Evolutionary conservation across 2,797 vertebrate species (phyloP), one percentile per base, ranked within the genome.

Genomic region (Poecilia gillii): DNA sequence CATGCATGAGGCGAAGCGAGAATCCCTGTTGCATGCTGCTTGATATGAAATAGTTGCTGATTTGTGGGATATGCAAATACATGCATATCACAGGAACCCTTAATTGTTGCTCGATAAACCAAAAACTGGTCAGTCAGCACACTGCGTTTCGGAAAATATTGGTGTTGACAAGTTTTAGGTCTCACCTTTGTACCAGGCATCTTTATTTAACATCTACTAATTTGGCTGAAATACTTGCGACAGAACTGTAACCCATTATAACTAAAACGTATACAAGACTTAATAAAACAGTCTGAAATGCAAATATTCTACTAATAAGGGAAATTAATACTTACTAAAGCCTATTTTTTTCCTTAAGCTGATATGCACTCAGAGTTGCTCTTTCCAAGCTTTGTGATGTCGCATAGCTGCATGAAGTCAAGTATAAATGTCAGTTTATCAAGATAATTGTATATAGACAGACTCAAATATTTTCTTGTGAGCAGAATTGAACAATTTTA

Each of bases 21-120:
- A 78, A 25, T 80, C 46, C 25, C 43, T 72, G 41, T 74, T 87
- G 28, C 71, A 72, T 84, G 74, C 57, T 51, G 59, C 74, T 84
- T 70, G 66, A 57, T 76, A 33, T 70, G 75, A 84, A 88, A 84
- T 76, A 64, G 72, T 78, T 85, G 87, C 88, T 87, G 82, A 88
- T 85, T 85, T 80, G 77, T 53, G 74, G 72, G 81, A 90, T 84
- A 90, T 92, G 90, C 80, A 87, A 92, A 92, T 84, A 84, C 76
- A 81, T 90, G 82, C 81, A 84, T 46, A 76, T 81, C 81, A 81
- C 66, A 72, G 66, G 78, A 59, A 75, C 14, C 77, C 49, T 33
- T 73, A 85, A 90, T 81, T 91, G 78, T 85, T 84, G 76, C 53
- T 57, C 14, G 41, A 87, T 80, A 83, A 87, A 77, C 76, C 78